These are phyloP conservation scores for Centruroides sculpturatus DNA, from an alignment of 1,140 invertebrate genomes.

Conservation along the genomic window DNA sequence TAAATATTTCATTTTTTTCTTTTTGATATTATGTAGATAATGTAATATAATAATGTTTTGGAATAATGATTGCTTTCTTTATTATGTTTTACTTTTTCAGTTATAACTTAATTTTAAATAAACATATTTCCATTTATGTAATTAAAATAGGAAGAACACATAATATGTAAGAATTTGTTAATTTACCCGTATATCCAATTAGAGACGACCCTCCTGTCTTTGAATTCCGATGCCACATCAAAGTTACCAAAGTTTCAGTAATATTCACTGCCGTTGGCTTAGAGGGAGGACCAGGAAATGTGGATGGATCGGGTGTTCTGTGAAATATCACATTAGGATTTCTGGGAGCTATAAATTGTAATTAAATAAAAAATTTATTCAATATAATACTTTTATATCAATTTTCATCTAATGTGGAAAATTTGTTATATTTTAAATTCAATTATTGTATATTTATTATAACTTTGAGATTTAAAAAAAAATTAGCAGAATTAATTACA, in stretches of 20 bases:
- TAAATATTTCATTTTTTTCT: no score
- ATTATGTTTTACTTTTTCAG: no score
- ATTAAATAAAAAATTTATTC: neutral
- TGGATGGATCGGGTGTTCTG: conserved; percentile 54
- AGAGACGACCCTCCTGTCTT: conserved; percentile 57
- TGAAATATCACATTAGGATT: conserved; percentile 69
- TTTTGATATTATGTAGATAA: no score
- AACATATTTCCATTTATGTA: conserved; percentile 35
- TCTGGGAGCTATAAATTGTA: conserved; percentile 6
- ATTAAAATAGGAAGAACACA: neutral
- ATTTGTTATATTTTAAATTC: neutral
- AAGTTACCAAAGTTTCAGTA: conserved; percentile 55
- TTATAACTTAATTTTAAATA: no score
- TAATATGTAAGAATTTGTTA: neutral
- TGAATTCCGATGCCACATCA: conserved; percentile 57
- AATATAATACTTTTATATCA: no score
- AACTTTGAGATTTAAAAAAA: conserved; percentile 16
- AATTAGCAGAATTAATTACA: conserved; percentile 20
- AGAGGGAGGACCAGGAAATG: conserved; percentile 53
- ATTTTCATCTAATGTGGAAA: neutral
- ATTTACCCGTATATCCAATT: conserved; percentile 46
- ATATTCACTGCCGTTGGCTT: conserved; percentile 59
- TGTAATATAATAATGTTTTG: no score
- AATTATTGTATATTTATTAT: conserved; percentile 38
- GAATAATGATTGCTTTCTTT: no score